These are phyloP conservation scores for Parnassius mnemosyne DNA, from an alignment of 2,888 invertebrate genomes.

Conservation along the genomic window DNA sequence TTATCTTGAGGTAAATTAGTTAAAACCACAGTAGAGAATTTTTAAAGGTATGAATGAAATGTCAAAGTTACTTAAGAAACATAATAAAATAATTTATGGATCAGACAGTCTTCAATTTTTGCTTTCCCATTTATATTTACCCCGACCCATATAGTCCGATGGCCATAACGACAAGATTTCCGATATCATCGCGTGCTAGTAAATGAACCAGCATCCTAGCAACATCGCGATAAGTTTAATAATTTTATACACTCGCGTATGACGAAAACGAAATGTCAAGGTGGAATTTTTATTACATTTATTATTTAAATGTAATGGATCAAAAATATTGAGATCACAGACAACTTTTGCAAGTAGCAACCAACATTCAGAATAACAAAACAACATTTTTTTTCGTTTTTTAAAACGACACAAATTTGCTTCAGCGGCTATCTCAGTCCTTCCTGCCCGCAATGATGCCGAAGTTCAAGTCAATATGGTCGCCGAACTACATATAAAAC, in stretches of 20 bases:
- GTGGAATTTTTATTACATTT: slow-evolving; percentile 7
- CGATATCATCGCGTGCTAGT: slow-evolving; percentile 19
- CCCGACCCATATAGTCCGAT: slow-evolving; percentile 12
- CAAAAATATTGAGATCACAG: too few species aligned
- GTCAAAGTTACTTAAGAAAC: too few species aligned
- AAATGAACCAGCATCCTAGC: slow-evolving; percentile 25
- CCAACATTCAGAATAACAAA: too few species aligned
- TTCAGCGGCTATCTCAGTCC: background rate
- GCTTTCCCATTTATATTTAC: background rate
- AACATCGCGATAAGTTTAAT: slow-evolving; percentile 4
- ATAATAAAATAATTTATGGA: too few species aligned
- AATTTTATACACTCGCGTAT: slow-evolving; percentile 7
- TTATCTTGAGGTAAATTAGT: background rate
- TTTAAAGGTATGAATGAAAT: background rate
- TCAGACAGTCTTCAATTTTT: background rate
- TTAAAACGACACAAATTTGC: too few species aligned
- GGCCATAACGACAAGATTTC: slow-evolving; percentile 3
- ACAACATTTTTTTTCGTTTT: too few species aligned
- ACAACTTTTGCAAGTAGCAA: too few species aligned
- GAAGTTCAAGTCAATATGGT: slow-evolving; percentile 11
- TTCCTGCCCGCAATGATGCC: slow-evolving; percentile 16
- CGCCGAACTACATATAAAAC: slow-evolving; percentile 10
- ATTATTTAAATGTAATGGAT: background rate
- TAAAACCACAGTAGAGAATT: slow-evolving; percentile 14
- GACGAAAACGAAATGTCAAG: slow-evolving; percentile 22